Percentiles rank a stretch among this genome's conserved stretches.
These are phyloP conservation scores for Myiozetetes cayanensis DNA, from an alignment of 2,113 vertebrate genomes.

Conservation along the genomic window DNA sequence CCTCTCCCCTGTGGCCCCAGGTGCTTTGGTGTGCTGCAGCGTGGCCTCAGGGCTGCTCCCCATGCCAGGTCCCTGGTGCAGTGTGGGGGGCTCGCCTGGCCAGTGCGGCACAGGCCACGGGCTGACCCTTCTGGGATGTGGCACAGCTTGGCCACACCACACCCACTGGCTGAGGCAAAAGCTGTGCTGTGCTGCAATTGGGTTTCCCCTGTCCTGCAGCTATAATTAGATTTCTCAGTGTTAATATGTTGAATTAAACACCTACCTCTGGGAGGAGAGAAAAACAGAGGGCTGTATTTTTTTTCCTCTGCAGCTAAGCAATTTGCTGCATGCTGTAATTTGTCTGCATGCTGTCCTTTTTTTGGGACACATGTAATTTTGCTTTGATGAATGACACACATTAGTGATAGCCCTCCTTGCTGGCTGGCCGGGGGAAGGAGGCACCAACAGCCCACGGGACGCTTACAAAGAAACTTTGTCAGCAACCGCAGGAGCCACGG, in stretches of 20 bases:
- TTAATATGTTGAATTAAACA: slow-evolving; percentile 57
- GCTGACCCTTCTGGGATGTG: not conserved
- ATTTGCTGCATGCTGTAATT: slow-evolving; percentile 65
- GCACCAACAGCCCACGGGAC: not conserved
- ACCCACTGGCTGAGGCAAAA: fast-evolving
- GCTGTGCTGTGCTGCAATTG: not conserved
- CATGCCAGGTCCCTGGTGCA: fast-evolving
- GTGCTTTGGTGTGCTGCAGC: fast-evolving
- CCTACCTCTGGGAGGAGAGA: slow-evolving; percentile 45
- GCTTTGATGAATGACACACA: slow-evolving; percentile 73
- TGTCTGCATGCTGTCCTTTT: slow-evolving; percentile 51
- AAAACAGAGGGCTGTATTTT: not conserved
- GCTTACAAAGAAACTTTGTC: slow-evolving; percentile 62
- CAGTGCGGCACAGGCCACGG: fast-evolving
- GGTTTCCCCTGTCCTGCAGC: not conserved
- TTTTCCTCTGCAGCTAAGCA: slow-evolving; percentile 27
- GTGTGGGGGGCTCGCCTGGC: fast-evolving
- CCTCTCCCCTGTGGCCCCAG: not conserved
- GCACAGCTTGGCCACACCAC: not conserved
- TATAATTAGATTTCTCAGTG: not conserved
- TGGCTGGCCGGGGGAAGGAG: not conserved
- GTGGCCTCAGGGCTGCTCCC: fast-evolving
- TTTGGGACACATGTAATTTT: slow-evolving; percentile 72
- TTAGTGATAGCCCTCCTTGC: slow-evolving; percentile 36
- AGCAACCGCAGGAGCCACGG: slow-evolving; percentile 44